Conservation (phyloP, 1,140 invertebrate species). For the Zaprionus gabonicus region DNA sequence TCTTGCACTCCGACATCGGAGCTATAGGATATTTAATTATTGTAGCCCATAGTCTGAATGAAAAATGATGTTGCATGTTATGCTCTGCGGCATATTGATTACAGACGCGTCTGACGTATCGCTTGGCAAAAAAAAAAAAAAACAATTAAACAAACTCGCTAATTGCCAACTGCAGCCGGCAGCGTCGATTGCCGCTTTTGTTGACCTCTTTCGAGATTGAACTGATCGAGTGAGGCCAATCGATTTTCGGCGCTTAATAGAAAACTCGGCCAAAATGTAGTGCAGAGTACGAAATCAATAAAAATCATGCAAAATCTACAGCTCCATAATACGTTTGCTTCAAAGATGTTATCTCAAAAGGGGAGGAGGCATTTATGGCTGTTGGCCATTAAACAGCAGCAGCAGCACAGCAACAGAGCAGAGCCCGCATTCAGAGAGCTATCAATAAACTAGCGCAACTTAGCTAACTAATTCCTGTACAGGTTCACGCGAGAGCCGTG, state of each 20-base stretch:
- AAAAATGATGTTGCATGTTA: constrained; percentile 60
- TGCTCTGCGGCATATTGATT: constrained; percentile 33
- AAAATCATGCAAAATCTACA: constrained; percentile 1
- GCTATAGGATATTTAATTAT: constrained; percentile 61
- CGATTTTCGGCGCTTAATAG: background rate
- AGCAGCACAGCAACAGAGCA: background rate
- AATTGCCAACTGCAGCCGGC: constrained; percentile 70
- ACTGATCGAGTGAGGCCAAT: constrained; percentile 13
- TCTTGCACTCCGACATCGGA: background rate
- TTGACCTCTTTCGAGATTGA: constrained; percentile 57
- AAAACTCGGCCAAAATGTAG: constrained; percentile 18
- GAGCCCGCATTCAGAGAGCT: background rate
- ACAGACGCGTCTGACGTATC: constrained; percentile 27
- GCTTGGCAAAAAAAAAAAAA: constrained; percentile 37
- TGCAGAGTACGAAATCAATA: constrained; percentile 10
- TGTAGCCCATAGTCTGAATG: constrained; percentile 43
- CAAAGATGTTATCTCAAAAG: background rate
- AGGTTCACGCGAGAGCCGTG: constrained; percentile 6
- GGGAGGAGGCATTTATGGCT: constrained; percentile 6
- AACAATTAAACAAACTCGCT: constrained; percentile 47
- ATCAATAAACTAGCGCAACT: background rate
- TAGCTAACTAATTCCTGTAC: constrained; percentile 2
- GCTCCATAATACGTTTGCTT: background rate
- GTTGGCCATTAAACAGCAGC: constrained; percentile 1
- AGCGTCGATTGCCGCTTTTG: constrained; percentile 26